Conservation (phyloP, 2,113 vertebrate genomes). For the Trematomus loennbergii region DNA sequence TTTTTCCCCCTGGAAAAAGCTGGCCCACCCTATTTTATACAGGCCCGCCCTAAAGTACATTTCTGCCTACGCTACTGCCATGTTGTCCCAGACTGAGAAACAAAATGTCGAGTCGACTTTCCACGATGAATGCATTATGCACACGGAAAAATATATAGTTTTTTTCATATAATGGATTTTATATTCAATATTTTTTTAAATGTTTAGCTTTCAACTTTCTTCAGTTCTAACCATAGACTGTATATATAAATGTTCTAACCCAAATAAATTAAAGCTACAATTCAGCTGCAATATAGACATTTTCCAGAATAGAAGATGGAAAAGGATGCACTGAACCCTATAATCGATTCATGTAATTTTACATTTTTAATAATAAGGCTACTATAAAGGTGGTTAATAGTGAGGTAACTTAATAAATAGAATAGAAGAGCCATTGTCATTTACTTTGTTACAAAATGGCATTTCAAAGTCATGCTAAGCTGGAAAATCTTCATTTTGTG, state of each 20-base stretch:
- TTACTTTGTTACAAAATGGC: not conserved
- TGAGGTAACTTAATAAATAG: not conserved
- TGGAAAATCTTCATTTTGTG: not conserved
- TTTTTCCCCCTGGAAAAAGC: no score
- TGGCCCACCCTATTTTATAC: no score
- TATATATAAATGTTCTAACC: not conserved
- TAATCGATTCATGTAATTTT: not conserved
- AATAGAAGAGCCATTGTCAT: not conserved
- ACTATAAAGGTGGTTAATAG: not conserved
- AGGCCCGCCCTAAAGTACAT: no score
- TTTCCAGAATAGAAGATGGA: not conserved
- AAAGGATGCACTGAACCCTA: no score
- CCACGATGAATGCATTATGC: not conserved
- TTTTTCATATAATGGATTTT: slow-evolving; percentile 17
- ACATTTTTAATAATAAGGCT: not conserved
- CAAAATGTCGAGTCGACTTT: slow-evolving; percentile 37
- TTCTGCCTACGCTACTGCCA: no score
- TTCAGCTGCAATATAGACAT: not conserved
- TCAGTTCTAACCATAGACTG: not conserved
- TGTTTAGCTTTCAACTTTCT: slow-evolving; percentile 12
- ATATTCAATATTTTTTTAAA: not conserved
- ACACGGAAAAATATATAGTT: slow-evolving; percentile 28
- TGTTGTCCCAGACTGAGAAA: slow-evolving; percentile 31
- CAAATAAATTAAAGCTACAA: not conserved
- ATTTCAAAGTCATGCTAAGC: not conserved